Conservation (phyloP, 2,888 invertebrate species). For the Linnaemya tessellans region DNA sequence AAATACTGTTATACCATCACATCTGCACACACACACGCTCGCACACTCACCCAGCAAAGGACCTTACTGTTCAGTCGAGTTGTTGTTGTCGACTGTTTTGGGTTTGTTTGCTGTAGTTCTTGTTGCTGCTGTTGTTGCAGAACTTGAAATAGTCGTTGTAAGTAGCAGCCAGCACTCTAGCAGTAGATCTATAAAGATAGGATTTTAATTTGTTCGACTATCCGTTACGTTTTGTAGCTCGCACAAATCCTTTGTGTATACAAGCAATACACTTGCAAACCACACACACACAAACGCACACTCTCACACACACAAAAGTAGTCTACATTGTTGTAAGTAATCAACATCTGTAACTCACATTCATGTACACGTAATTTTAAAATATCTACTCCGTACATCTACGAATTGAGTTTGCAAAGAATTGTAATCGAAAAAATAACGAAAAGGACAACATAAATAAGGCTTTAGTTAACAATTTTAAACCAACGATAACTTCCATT, state of each 20-base stretch:
- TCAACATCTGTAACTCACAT: slow-evolving; percentile 71
- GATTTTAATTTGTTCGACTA: slow-evolving; percentile 72
- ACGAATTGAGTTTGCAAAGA: slow-evolving; percentile 22
- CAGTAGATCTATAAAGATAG: slow-evolving; percentile 70
- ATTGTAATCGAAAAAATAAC: slow-evolving; percentile 38
- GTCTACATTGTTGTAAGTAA: slow-evolving; percentile 63
- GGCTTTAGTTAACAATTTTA: slow-evolving; percentile 61
- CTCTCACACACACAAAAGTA: slow-evolving; percentile 31
- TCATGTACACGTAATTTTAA: background rate
- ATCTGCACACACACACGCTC: slow-evolving; percentile 1
- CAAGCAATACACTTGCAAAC: slow-evolving; percentile 44
- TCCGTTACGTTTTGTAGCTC: slow-evolving; percentile 73
- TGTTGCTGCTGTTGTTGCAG: slow-evolving; percentile 38
- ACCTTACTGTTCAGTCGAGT: slow-evolving; percentile 48
- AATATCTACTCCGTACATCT: background rate
- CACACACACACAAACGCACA: slow-evolving; percentile 8
- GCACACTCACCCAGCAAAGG: slow-evolving; percentile 10
- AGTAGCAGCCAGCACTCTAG: slow-evolving; percentile 17
- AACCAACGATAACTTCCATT: slow-evolving; percentile 53
- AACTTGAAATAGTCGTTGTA: slow-evolving; percentile 53
- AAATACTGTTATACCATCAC: slow-evolving; percentile 18
- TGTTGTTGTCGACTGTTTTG: slow-evolving; percentile 26
- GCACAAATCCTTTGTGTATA: slow-evolving; percentile 72
- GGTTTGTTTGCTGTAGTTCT: background rate
- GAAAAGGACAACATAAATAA: slow-evolving; percentile 61